Evolutionary conservation across 2,797 vertebrate species (phyloP), one percentile per base, ranked within the genome.

Genomic region (Myripristis murdjan): DNA sequence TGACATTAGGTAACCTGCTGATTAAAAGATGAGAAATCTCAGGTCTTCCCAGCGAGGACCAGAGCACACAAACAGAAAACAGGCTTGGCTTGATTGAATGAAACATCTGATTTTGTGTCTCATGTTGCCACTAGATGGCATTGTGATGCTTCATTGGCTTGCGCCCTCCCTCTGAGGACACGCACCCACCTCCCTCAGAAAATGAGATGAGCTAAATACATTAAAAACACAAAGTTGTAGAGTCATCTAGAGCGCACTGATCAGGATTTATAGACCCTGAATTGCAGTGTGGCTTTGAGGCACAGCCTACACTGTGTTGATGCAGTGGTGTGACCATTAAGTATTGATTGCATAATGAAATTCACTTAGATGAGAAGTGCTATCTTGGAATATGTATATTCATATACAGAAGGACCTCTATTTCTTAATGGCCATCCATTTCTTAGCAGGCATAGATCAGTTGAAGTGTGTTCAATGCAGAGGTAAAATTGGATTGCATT

Each of bases 111-210:
- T 2, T 18, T 8, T 53, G 23, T 41, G 63, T 49, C 10, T 0
- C 0, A 0, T 58, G 28, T 6, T 52, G 44, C 91, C 92, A 91
- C 92, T 88, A 92, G 92, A 86, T 92, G 92, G 87, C 90, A 79
- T 64, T 89, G 86, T 84, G 67, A 86, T 81, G 75, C 89, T 81
- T 90, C 71, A 77, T 52, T 78, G 72, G 41, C n/a, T 61, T 23
- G 22, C 75, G 39, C 67, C 4, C 7, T 1, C 63, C 57, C 64
- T 35, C 48, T 59, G 52, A 63, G 47, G 55, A 79, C 58, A 82
- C 60, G 9, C 28, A 31, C 28, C 28, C 28, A 31, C 20, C 55
- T 68, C 59, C 47, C 55, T 81, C 41, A 62, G 46, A 69, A 55
- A 4, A 69, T 28, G 18, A 20, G 28, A 58, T 58, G 31, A 67